phyloP scores from a whole-genome alignment of 2,888 invertebrate genomes.

The Diaperis boleti region DNA sequence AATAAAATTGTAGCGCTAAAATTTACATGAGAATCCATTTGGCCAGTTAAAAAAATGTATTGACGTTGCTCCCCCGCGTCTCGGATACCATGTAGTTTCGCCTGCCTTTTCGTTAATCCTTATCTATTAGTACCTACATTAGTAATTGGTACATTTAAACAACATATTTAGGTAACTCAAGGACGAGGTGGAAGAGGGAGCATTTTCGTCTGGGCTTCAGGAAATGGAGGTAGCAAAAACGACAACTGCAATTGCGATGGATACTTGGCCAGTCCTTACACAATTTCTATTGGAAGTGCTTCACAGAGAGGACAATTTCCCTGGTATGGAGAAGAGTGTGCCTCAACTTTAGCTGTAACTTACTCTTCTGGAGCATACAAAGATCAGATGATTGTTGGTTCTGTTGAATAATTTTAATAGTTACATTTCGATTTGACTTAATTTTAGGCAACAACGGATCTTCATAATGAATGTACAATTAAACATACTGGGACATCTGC shows the following conservation, averaged over 20 bases:
- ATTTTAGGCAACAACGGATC: slow-evolving; percentile 85
- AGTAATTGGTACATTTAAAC: too few relatives aligned
- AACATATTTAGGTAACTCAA: too few relatives aligned
- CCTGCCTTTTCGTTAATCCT: too few relatives aligned
- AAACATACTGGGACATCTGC: slow-evolving; percentile 94
- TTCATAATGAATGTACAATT: slow-evolving; percentile 85
- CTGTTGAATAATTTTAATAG: too few relatives aligned
- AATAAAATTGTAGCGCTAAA: too few relatives aligned
- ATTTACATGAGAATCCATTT: too few relatives aligned
- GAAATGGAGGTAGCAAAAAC: slow-evolving; percentile 85
- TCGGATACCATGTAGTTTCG: too few relatives aligned
- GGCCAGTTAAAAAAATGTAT: too few relatives aligned
- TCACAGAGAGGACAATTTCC: slow-evolving; percentile 86
- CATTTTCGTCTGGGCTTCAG: slow-evolving; percentile 94
- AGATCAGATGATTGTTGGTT: slow-evolving; percentile 89
- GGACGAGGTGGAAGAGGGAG: slow-evolving; percentile 85
- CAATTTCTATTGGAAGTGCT: slow-evolving; percentile 88
- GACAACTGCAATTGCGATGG: slow-evolving; percentile 96
- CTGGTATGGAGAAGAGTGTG: slow-evolving; percentile 93
- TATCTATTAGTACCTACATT: too few relatives aligned
- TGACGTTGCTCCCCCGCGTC: too few relatives aligned
- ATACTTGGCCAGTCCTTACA: slow-evolving; percentile 86
- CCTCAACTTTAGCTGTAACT: slow-evolving; percentile 88
- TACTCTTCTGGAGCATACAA: slow-evolving; percentile 89
- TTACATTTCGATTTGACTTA: background rate